Evolutionary conservation across 2,113 vertebrate genomes (phyloP).

Genomic region (Malaclemys terrapin): DNA sequence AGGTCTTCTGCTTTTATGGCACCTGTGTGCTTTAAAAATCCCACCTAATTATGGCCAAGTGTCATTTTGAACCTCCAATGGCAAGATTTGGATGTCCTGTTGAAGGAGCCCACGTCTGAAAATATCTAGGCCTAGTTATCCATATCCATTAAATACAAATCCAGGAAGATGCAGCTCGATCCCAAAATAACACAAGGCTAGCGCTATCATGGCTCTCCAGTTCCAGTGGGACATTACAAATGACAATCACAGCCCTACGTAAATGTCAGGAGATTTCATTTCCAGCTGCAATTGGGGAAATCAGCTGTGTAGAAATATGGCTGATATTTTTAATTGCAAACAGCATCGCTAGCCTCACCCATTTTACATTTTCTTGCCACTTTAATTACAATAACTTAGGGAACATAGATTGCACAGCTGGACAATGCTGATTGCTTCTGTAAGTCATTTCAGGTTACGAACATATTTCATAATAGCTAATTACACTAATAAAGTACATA

Average conservation of each 20-base stretch:
- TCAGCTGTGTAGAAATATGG: background rate
- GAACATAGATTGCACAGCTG: background rate
- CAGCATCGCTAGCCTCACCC: fast-evolving
- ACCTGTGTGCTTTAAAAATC: background rate
- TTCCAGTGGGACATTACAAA: background rate
- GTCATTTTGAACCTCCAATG: background rate
- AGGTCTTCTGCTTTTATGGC: background rate
- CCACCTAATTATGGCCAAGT: background rate
- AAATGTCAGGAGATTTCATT: background rate
- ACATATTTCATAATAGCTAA: background rate
- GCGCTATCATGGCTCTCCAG: background rate
- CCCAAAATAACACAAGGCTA: background rate
- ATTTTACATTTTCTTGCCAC: background rate
- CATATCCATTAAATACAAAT: background rate
- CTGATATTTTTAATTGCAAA: background rate
- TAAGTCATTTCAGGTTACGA: background rate
- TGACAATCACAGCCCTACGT: fast-evolving
- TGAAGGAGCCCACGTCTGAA: background rate
- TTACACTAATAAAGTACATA: background rate
- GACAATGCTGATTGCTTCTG: background rate
- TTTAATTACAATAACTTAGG: fast-evolving
- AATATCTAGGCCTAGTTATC: background rate
- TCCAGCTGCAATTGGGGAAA: background rate
- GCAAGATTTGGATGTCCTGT: background rate
- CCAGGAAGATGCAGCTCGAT: background rate